These are phyloP conservation scores for Phalanger gymnotis DNA, from an alignment of 2,797 vertebrate genomes.

Conservation along the genomic window DNA sequence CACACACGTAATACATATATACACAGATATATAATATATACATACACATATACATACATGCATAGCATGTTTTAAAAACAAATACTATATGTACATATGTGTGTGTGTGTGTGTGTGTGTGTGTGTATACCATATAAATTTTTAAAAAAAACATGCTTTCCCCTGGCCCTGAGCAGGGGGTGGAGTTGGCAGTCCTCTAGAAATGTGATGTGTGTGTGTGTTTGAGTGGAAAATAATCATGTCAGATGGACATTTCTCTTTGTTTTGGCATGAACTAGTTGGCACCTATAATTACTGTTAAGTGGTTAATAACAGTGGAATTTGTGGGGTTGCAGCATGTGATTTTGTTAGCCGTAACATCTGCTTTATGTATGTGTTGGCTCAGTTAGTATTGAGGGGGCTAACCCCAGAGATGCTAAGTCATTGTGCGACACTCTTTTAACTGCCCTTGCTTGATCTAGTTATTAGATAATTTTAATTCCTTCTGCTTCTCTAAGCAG, in stretches of 20 bases:
- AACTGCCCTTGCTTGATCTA: slow-evolving; percentile 70
- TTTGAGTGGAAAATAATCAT: slow-evolving; percentile 75
- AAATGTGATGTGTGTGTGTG: background rate
- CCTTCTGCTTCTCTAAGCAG: slow-evolving; percentile 74
- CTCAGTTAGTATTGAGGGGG: slow-evolving; percentile 36
- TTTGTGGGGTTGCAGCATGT: slow-evolving; percentile 10
- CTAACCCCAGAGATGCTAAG: slow-evolving; percentile 31
- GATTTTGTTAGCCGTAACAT: background rate
- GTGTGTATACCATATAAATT: too few species aligned
- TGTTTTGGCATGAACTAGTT: slow-evolving; percentile 65
- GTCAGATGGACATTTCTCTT: slow-evolving; percentile 72
- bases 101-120: background rate
- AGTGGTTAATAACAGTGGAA: slow-evolving; percentile 61
- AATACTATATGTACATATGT: too few species aligned
- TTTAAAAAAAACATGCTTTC: background rate
- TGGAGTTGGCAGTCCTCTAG: background rate
- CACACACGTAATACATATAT: too few species aligned
- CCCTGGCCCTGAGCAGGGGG: background rate
- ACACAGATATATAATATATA: too few species aligned
- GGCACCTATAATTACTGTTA: slow-evolving; percentile 6
- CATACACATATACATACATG: background rate
- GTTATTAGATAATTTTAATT: slow-evolving; percentile 76
- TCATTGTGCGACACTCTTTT: slow-evolving; percentile 57
- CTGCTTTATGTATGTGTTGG: slow-evolving; percentile 49
- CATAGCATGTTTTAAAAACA: too few species aligned